These are phyloP conservation scores for Nephotettix cincticeps DNA, from an alignment of 1,140 invertebrate species.

Conservation along the genomic window DNA sequence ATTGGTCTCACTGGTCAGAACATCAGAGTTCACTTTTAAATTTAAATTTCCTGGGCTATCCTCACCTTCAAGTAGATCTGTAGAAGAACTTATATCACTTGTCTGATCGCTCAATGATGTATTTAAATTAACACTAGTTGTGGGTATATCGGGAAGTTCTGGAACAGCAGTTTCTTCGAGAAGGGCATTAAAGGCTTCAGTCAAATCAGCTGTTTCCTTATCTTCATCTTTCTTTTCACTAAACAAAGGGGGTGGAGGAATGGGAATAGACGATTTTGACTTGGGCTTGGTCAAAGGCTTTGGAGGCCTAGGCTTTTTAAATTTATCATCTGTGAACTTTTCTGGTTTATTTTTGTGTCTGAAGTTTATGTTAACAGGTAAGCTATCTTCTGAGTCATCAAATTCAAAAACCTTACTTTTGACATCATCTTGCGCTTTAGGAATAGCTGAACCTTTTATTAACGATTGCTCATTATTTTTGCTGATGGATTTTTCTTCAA, in stretches of 20 bases:
- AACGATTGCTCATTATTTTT: too few species aligned
- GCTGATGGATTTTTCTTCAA: too few species aligned
- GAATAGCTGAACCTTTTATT: too few species aligned
- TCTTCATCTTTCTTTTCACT: conserved; percentile 4
- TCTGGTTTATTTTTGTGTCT: background rate
- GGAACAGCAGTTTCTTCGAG: conserved; percentile 57
- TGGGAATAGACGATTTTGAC: background rate
- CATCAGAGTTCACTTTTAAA: background rate
- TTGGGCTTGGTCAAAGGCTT: conserved; percentile 1
- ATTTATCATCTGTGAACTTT: conserved; percentile 20
- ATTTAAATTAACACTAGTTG: background rate
- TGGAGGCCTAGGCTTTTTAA: conserved; percentile 17
- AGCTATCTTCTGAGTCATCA: conserved; percentile 16
- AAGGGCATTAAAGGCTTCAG: conserved; percentile 41
- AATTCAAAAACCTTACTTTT: conserved; percentile 5
- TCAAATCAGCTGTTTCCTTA: conserved; percentile 21
- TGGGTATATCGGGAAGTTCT: conserved; percentile 47
- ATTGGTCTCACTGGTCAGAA: background rate
- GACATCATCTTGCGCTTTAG: background rate
- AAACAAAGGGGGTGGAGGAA: conserved; percentile 6
- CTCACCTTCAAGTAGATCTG: background rate
- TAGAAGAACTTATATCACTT: background rate
- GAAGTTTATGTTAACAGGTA: conserved; percentile 5
- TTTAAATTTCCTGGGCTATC: background rate
- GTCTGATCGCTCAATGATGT: conserved; percentile 43